Evolutionary conservation across 2,113 vertebrate species (phyloP), one percentile per base, ranked within the genome.

Genomic region (Psettodes erumei): DNA sequence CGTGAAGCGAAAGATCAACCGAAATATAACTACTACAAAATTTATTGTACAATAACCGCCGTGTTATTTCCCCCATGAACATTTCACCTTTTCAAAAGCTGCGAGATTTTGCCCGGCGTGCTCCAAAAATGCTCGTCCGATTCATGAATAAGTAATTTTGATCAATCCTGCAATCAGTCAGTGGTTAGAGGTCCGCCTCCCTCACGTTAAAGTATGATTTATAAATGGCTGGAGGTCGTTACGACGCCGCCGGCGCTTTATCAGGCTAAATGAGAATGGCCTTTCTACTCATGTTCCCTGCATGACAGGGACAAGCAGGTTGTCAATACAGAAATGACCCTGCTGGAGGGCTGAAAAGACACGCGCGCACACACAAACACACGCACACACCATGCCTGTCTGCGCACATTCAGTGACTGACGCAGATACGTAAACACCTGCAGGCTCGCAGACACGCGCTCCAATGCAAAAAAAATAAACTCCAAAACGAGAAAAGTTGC

Each of bases 241-340:
- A 89, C 70, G 81, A 89, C 38, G 81, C 85, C 79, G 78, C 30
- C 4, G 89, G 84, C 73, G 28, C 80, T 87, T 85, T 86, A 85
- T 90, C 79, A 88, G 82, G 78, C 87, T 90, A 89, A 92, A 92
- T 89, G 90, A 89, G 86, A 90, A 86, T 88, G 90, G 90, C 87
- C 90, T 92, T 92, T 90, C 90, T 79, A 84, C 83, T 88, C 83
- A 85, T 83, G 87, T 88, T 88, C 83, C 85, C 80, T 75, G 59
- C 85, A 54, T 90, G 91, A 90, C 89, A 88, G 85, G 55, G 75
- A 91, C 89, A 91, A 89, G 90, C 90, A 92, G 84, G 76, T 88
- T 90, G 90, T 92, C 91, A 81, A 92, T 92, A 92, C 85, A 89
- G 80, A 83, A 90, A 87, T 83, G 71, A 90, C 87, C 82, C 82